phyloP scores from a whole-genome alignment of 2,888 invertebrate genomes.

The Phyllotreta cruciferae region DNA sequence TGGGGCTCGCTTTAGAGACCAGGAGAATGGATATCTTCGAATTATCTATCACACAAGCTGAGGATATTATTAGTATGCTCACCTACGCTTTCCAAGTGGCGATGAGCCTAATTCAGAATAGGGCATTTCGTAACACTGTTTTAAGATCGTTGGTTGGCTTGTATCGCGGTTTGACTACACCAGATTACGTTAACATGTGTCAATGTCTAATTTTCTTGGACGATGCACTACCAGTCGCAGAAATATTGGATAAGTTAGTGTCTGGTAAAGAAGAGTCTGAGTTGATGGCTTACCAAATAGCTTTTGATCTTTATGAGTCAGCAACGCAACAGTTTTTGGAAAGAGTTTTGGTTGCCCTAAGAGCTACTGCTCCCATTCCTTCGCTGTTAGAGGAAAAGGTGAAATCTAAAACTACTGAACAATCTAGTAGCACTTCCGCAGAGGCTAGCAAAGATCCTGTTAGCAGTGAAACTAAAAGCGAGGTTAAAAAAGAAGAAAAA shows the following conservation, averaged over 20 bases:
- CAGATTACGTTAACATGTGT: constrained; percentile 98
- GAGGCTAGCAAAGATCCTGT: constrained; percentile 56
- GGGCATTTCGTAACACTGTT: constrained; percentile 90
- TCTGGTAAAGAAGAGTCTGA: constrained; percentile 74
- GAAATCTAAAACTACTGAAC: constrained; percentile 71
- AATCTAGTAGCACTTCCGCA: constrained; percentile 54
- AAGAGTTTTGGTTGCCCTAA: constrained; percentile 81
- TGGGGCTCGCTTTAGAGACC: constrained; percentile 96
- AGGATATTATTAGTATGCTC: constrained; percentile 89
- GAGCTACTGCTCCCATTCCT: constrained; percentile 83
- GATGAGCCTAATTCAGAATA: constrained; percentile 94
- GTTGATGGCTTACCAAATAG: constrained; percentile 98
- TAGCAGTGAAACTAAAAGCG: constrained; percentile 43
- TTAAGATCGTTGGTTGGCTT: constrained; percentile 87
- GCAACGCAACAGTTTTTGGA: constrained; percentile 97
- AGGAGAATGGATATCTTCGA: constrained; percentile 97
- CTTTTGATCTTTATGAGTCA: constrained; percentile 98
- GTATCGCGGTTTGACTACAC: constrained; percentile 86
- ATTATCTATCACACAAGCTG: constrained; percentile 88
- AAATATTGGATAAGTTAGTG: constrained; percentile 88
- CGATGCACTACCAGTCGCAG: constrained; percentile 91
- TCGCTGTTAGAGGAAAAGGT: constrained; percentile 77
- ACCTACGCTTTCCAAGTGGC: constrained; percentile 95
- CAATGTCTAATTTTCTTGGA: constrained; percentile 97
- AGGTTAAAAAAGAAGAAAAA: constrained; percentile 65